A percentile compares a stretch with the other conserved stretches of the same genome.
Conservation (phyloP, 2,888 invertebrate species). For the Eristalis intricaria region DNA sequence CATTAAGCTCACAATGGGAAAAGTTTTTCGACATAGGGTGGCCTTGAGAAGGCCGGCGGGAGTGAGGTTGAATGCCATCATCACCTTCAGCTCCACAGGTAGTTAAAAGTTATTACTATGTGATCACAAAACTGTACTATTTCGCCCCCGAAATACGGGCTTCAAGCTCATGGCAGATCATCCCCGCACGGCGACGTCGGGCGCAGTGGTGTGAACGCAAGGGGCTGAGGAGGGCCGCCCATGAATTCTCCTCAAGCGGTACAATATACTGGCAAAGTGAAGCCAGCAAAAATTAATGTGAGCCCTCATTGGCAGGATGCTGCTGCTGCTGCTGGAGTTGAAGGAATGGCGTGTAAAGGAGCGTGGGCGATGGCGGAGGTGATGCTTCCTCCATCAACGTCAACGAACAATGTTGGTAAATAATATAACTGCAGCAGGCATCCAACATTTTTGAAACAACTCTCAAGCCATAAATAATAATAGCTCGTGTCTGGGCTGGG, state of each 20-base stretch:
- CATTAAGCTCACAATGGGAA: constrained; percentile 23
- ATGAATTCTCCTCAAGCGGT: not conserved
- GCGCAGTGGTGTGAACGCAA: not conserved
- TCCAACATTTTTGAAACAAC: constrained; percentile 5
- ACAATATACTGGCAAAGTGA: not conserved
- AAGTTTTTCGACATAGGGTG: constrained; percentile 12
- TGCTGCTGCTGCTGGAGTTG: not conserved
- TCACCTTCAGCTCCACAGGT: constrained; percentile 35
- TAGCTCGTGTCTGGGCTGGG: not conserved
- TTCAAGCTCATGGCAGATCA: not conserved
- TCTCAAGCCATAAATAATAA: constrained; percentile 5
- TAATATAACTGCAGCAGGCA: constrained; percentile 33
- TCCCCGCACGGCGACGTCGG: not conserved
- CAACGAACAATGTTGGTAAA: constrained; percentile 20
- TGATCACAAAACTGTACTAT: constrained; percentile 34
- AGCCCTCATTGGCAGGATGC: not conserved
- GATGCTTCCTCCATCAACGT: constrained; percentile 3
- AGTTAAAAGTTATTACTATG: constrained; percentile 47
- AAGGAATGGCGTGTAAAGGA: not conserved
- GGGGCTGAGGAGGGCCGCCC: not conserved
- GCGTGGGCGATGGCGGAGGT: not conserved
- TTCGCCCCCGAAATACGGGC: not conserved
- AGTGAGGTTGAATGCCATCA: not conserved
- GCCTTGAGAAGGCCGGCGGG: not conserved
- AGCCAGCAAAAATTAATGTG: constrained; percentile 14